Evolutionary conservation across 2,888 invertebrate genomes (phyloP).

Genomic region (Netelia virgata): DNA sequence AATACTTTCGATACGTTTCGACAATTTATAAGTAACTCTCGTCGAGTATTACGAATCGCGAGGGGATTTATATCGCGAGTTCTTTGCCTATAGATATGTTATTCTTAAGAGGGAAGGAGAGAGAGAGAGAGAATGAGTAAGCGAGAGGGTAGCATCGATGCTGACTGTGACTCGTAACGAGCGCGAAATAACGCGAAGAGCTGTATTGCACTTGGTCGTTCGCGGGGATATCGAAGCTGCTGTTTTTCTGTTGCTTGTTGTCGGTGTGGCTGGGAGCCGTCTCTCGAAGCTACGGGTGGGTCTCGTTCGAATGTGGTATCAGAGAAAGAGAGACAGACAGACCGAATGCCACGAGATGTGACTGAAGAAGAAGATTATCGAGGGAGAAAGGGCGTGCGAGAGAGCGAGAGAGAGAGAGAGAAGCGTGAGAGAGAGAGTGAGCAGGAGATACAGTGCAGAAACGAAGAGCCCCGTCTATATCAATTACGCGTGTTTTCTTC

Average conservation of each 20-base stretch:
- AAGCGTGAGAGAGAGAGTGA: slow-evolving; percentile 48
- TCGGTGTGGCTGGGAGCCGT: slow-evolving; percentile 43
- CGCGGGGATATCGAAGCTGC: slow-evolving; percentile 35
- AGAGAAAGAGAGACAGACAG: slow-evolving; percentile 19
- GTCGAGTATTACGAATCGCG: slow-evolving; percentile 22
- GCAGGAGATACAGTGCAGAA: slow-evolving; percentile 38
- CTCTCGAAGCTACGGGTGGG: slow-evolving; percentile 36
- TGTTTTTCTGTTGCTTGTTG: slow-evolving; percentile 26
- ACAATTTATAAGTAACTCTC: slow-evolving; percentile 31
- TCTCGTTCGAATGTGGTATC: slow-evolving; percentile 33
- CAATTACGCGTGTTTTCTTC: slow-evolving; percentile 76
- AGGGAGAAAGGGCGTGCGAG: slow-evolving; percentile 1
- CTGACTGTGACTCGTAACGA: slow-evolving; percentile 23
- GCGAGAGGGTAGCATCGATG: background rate
- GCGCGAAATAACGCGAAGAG: slow-evolving; percentile 49
- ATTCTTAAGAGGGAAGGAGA: background rate
- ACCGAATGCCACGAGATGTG: slow-evolving; percentile 43
- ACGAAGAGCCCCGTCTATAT: slow-evolving; percentile 72
- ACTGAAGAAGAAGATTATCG: slow-evolving; percentile 37
- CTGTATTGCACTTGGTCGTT: slow-evolving; percentile 42
- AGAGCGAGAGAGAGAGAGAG: slow-evolving; percentile 40
- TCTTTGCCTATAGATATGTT: slow-evolving; percentile 32
- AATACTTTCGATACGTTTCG: slow-evolving; percentile 34
- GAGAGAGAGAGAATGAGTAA: background rate
- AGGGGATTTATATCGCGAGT: slow-evolving; percentile 17